phyloP scores from a whole-genome alignment of 2,888 invertebrate species.

The Margaritifera margaritifera region DNA sequence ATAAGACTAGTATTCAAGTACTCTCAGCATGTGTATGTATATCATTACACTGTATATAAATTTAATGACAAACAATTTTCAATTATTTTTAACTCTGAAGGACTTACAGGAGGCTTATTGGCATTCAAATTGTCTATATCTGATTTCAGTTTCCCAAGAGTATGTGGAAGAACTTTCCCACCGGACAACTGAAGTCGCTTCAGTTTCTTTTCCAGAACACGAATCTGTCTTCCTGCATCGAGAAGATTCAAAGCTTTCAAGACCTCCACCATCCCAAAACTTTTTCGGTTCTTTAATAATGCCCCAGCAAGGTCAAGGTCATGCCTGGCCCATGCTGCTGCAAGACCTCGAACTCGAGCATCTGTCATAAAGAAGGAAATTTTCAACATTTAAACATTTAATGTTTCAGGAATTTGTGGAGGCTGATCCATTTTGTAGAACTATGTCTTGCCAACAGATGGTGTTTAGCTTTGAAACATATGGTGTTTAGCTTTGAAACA shows the following conservation, averaged over 20 bases:
- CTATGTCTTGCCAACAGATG: no score
- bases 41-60: no score
- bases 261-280: slow-evolving; percentile 67
- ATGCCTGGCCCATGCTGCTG: slow-evolving; percentile 68
- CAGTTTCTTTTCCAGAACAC: slow-evolving; percentile 67
- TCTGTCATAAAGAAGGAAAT: slow-evolving; percentile 45
- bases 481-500: no score
- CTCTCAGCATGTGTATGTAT: no score
- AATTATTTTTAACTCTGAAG: no score
- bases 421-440: background rate
- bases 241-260: slow-evolving; percentile 63
- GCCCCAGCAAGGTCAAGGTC: slow-evolving; percentile 63
- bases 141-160: slow-evolving; percentile 65
- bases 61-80: no score
- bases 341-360: slow-evolving; percentile 64
- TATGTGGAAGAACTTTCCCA: slow-evolving; percentile 57
- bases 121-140: slow-evolving; percentile 66
- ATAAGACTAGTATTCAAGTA: no score
- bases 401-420: background rate
- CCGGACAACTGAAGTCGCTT: slow-evolving; percentile 57
- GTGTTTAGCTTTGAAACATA: no score
- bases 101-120: slow-evolving; percentile 61
- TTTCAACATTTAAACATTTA: background rate
- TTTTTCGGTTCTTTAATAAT: slow-evolving; percentile 54
- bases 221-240: slow-evolving; percentile 61